phyloP scores from a whole-genome alignment of 2,797 vertebrate species.

The Champsocephalus gunnari region DNA sequence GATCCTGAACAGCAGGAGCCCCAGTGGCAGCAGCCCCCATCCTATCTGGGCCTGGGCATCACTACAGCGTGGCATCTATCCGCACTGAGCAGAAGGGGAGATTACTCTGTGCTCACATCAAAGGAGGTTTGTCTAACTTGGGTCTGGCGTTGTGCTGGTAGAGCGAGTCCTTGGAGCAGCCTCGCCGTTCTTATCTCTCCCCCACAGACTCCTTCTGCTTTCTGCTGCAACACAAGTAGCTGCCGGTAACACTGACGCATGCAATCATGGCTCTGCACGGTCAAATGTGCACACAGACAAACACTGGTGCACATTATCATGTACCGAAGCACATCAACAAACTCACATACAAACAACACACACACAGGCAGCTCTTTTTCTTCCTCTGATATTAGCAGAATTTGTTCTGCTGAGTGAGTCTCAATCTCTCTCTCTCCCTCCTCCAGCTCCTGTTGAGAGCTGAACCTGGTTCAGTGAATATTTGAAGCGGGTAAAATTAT shows the following conservation, averaged over 20 bases:
- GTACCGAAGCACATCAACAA: conserved; percentile 32
- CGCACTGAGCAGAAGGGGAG: conserved; percentile 66
- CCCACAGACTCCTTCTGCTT: conserved; percentile 78
- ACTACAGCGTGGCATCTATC: conserved; percentile 63
- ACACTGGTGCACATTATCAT: conserved; percentile 40
- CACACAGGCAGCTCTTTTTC: conserved; percentile 45
- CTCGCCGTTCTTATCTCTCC: conserved; percentile 79
- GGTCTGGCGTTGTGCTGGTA: conserved; percentile 75
- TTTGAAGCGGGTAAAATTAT: conserved; percentile 73
- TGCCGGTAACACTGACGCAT: conserved; percentile 71
- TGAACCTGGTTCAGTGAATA: conserved; percentile 63
- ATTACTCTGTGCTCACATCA: conserved; percentile 79
- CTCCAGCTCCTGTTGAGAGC: conserved; percentile 55
- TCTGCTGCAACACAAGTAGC: conserved; percentile 76
- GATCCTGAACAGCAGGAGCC: conserved; percentile 58
- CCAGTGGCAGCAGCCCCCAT: conserved; percentile 43
- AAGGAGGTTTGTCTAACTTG: conserved; percentile 82
- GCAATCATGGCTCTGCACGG: conserved; percentile 56
- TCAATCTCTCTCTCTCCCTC: conserved; percentile 36
- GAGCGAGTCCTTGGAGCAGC: conserved; percentile 78
- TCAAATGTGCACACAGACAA: conserved; percentile 56
- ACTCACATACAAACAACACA: conserved; percentile 20
- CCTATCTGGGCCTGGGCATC: conserved; percentile 70
- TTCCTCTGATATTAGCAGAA: conserved; percentile 68
- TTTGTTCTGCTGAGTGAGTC: conserved; percentile 73